Percentiles rank a stretch among this genome's conserved stretches.
Conservation (phyloP, 2,113 vertebrate species). For the Pseudonaja textilis region DNA sequence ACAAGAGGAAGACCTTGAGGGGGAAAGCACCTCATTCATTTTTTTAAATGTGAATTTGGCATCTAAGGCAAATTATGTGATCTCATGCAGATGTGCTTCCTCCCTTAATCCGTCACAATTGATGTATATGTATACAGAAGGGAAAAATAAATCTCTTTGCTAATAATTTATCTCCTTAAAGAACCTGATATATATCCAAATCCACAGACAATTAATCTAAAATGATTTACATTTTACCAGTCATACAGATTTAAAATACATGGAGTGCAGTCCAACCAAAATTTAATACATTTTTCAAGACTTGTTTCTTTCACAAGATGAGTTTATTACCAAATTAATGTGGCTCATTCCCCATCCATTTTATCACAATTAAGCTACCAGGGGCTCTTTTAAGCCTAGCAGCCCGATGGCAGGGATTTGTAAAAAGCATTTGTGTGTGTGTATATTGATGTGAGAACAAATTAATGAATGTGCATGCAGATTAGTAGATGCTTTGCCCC, state of each 20-base stretch:
- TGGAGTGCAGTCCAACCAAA: background rate
- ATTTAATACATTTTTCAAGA: background rate
- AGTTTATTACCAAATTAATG: background rate
- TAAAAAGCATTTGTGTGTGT: background rate
- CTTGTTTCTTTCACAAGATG: background rate
- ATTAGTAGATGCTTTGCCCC: background rate
- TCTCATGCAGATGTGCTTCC: background rate
- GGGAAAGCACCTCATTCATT: background rate
- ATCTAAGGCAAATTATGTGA: constrained; percentile 27
- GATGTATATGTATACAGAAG: constrained; percentile 30
- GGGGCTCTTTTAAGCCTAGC: background rate
- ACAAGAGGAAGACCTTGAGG: background rate
- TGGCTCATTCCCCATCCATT: background rate
- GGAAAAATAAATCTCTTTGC: constrained; percentile 55
- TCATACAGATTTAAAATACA: background rate
- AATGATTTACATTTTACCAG: constrained; percentile 20
- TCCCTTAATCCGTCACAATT: constrained; percentile 49
- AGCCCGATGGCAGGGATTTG: background rate
- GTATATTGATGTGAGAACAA: background rate
- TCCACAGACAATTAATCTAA: constrained; percentile 61
- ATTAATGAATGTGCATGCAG: background rate
- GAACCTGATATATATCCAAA: constrained; percentile 30
- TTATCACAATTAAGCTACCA: background rate
- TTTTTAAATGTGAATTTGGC: constrained; percentile 9
- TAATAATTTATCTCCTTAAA: constrained; percentile 56